A percentile compares a stretch with the other conserved stretches of the same genome.
phyloP scores from a whole-genome alignment of 2,888 invertebrate genomes.

The Chaitophorus viminalis region DNA sequence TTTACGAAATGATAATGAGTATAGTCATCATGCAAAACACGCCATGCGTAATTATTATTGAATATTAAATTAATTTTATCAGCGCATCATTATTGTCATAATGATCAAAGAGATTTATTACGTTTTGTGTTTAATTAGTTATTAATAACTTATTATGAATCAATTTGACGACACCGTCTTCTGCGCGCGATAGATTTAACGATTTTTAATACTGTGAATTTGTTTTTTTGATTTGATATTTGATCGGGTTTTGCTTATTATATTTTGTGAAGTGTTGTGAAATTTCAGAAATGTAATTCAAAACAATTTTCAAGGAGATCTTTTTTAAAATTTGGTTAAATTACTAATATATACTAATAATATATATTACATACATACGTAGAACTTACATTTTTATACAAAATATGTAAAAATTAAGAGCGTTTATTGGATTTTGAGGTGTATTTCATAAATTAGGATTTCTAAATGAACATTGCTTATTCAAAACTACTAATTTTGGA shows the following conservation, averaged over 20 bases:
- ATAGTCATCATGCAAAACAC: background rate
- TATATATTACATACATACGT: too few relatives aligned
- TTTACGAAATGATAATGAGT: background rate
- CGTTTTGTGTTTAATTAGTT: background rate
- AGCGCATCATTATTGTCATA: background rate
- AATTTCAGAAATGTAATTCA: too few relatives aligned
- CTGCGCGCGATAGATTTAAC: background rate
- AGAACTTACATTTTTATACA: too few relatives aligned
- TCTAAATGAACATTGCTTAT: too few relatives aligned
- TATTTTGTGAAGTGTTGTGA: too few relatives aligned
- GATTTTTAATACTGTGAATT: background rate
- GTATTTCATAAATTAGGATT: too few relatives aligned
- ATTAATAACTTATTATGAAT: background rate
- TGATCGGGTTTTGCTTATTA: background rate
- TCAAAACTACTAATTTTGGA: too few relatives aligned
- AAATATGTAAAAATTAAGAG: too few relatives aligned
- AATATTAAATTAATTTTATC: background rate
- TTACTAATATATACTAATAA: too few relatives aligned
- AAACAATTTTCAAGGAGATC: too few relatives aligned
- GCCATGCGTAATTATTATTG: background rate
- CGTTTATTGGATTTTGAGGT: too few relatives aligned
- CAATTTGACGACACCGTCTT: background rate
- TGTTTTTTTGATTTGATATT: background rate
- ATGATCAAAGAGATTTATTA: background rate
- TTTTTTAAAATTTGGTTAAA: too few relatives aligned